phyloP scores from a whole-genome alignment of 2,888 invertebrate species.

The Macaria notata region DNA sequence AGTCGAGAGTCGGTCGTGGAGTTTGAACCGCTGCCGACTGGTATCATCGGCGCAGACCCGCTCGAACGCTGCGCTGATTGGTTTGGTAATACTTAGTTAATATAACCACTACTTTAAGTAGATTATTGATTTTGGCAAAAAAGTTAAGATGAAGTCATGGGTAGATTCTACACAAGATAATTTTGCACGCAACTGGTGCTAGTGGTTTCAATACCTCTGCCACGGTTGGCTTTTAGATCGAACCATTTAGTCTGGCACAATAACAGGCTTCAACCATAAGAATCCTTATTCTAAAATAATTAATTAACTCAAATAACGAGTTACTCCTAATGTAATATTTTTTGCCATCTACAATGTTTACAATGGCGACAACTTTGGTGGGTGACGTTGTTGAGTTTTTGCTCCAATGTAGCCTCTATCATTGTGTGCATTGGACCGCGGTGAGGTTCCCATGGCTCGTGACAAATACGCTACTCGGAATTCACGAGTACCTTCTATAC shows the following conservation, averaged over 20 bases:
- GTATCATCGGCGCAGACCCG: conserved; percentile 63
- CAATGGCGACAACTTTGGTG: not conserved
- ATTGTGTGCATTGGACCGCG: conserved; percentile 47
- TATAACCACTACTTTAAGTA: too few relatives aligned
- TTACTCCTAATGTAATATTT: too few relatives aligned
- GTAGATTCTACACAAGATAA: too few relatives aligned
- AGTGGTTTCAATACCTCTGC: too few relatives aligned
- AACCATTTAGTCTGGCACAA: not conserved
- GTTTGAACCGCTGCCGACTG: conserved; percentile 68
- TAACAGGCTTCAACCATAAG: not conserved
- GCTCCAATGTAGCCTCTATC: conserved; percentile 21
- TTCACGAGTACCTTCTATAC: conserved; percentile 5
- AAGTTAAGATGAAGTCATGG: too few relatives aligned
- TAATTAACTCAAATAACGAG: too few relatives aligned
- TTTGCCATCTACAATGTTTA: not conserved
- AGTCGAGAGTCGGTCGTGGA: conserved; percentile 72
- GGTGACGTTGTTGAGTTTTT: conserved; percentile 29
- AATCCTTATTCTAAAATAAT: not conserved
- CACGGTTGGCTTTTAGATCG: too few relatives aligned
- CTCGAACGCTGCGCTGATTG: conserved; percentile 70
- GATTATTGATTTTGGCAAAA: too few relatives aligned
- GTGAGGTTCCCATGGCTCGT: conserved; percentile 46
- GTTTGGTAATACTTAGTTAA: conserved; percentile 58
- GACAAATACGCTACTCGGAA: conserved; percentile 22
- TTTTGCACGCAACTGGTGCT: too few relatives aligned